phyloP scores from a whole-genome alignment of 2,888 invertebrate species.

The Campopleginae sp. region DNA sequence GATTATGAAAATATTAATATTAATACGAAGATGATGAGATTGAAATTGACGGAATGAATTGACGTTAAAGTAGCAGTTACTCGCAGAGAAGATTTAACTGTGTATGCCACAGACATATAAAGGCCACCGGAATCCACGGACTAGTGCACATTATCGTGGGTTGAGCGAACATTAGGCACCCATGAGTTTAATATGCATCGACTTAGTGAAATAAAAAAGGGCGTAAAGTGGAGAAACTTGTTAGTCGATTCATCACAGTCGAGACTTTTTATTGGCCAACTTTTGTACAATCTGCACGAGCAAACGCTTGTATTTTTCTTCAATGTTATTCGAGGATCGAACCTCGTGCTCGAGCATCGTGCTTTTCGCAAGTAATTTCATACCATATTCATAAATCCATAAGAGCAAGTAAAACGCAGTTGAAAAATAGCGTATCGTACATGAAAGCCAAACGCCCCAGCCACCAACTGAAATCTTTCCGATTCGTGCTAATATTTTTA shows the following conservation, averaged over 20 bases:
- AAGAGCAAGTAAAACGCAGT: neutral
- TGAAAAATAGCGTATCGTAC: slow-evolving; percentile 28
- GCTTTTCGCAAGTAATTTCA: slow-evolving; percentile 24
- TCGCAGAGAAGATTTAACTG: neutral
- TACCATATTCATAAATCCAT: neutral
- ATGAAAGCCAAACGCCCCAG: neutral
- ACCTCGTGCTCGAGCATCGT: slow-evolving; percentile 48
- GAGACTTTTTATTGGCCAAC: neutral
- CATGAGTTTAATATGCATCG: neutral
- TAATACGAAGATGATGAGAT: neutral
- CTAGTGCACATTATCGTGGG: slow-evolving; percentile 36
- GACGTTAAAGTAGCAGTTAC: neutral
- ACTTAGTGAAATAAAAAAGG: slow-evolving; percentile 1
- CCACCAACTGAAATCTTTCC: neutral
- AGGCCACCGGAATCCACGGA: slow-evolving; percentile 42
- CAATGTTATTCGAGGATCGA: slow-evolving; percentile 4
- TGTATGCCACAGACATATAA: slow-evolving; percentile 27
- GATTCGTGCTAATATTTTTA: neutral
- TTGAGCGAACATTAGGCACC: slow-evolving; percentile 6
- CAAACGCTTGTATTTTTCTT: slow-evolving; percentile 3
- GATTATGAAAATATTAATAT: neutral
- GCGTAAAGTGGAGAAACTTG: neutral
- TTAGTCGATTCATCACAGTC: neutral
- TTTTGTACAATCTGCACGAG: neutral
- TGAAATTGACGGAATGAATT: neutral